Conservation (phyloP, 2,888 invertebrate species). For the Napeogenes sylphis region DNA sequence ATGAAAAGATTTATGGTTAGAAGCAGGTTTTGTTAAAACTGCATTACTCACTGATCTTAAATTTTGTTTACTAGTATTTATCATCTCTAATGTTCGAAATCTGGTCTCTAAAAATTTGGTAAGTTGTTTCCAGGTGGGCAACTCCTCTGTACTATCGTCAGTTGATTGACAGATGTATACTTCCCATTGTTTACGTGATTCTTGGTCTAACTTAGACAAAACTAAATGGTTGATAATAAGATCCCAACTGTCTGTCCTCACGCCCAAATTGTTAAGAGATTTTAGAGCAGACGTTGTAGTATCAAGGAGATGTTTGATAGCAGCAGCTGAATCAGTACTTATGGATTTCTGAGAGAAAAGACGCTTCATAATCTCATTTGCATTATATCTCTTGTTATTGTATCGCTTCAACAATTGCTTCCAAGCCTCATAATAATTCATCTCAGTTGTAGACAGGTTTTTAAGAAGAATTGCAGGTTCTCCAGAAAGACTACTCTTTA, state of each 20-base stretch:
- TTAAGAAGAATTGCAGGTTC: no score
- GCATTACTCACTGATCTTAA: no score
- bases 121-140: constrained; percentile 6
- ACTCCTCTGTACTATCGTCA: no score
- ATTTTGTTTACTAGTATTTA: no score
- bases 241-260: constrained; percentile 28
- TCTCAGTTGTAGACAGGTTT: no score
- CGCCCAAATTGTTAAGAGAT: constrained; percentile 23
- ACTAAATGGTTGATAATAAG: constrained; percentile 25
- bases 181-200: constrained; percentile 23
- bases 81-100: constrained; percentile 8
- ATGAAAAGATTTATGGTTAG: no score
- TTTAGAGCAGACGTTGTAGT: constrained; percentile 29
- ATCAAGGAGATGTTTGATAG: constrained; percentile 25
- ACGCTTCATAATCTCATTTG: constrained; percentile 26
- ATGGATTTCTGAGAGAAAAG: constrained; percentile 27
- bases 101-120: constrained; percentile 7
- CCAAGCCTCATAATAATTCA: constrained; percentile 33
- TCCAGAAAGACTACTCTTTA: no score
- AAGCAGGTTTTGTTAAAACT: no score
- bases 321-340: constrained; percentile 21
- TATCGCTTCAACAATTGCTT: constrained; percentile 27
- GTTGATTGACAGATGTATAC: neutral
- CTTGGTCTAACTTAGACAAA: constrained; percentile 27
- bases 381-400: constrained; percentile 30